phyloP scores from a whole-genome alignment of 2,797 vertebrate genomes.

The Melanotaenia parkinsoni region DNA sequence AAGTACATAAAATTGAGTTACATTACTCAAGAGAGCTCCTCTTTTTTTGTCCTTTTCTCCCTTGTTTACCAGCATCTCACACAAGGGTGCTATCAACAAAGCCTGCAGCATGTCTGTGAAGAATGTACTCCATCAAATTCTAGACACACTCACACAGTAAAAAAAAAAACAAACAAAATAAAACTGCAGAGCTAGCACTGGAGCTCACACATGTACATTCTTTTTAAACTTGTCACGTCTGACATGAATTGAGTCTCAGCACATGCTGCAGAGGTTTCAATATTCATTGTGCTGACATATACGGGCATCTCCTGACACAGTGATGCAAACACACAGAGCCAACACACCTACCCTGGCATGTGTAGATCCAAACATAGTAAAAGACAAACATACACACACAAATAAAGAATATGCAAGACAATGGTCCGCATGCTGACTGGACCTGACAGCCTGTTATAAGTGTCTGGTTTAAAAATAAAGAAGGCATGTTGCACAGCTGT shows the following conservation, averaged over 20 bases:
- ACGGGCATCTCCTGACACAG: slow-evolving; percentile 28
- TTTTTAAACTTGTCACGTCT: slow-evolving; percentile 67
- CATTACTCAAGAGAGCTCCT: slow-evolving; percentile 9
- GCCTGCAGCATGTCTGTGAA: slow-evolving; percentile 70
- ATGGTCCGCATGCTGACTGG: slow-evolving; percentile 58
- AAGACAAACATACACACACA: slow-evolving; percentile 21
- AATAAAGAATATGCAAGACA: slow-evolving; percentile 65
- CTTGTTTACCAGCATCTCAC: slow-evolving; percentile 59
- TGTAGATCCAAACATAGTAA: slow-evolving; percentile 31
- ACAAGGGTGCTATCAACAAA: slow-evolving; percentile 67
- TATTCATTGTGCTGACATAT: slow-evolving; percentile 22
- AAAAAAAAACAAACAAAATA: slow-evolving; percentile 17
- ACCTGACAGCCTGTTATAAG: slow-evolving; percentile 66
- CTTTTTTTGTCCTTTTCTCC: slow-evolving; percentile 8
- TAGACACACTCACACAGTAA: slow-evolving; percentile 59
- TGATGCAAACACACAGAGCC: slow-evolving; percentile 3
- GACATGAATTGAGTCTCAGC: slow-evolving; percentile 50
- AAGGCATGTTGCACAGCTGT: slow-evolving; percentile 87
- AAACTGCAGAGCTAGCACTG: slow-evolving; percentile 48
- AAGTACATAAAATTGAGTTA: slow-evolving; percentile 25
- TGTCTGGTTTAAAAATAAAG: slow-evolving; percentile 86
- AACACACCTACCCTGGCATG: not conserved
- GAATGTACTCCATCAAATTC: slow-evolving; percentile 76
- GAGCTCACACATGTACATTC: slow-evolving; percentile 50
- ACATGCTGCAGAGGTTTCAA: slow-evolving; percentile 20